These are phyloP conservation scores for Dolomedes plantarius DNA, from an alignment of 2,888 invertebrate species.

Conservation along the genomic window DNA sequence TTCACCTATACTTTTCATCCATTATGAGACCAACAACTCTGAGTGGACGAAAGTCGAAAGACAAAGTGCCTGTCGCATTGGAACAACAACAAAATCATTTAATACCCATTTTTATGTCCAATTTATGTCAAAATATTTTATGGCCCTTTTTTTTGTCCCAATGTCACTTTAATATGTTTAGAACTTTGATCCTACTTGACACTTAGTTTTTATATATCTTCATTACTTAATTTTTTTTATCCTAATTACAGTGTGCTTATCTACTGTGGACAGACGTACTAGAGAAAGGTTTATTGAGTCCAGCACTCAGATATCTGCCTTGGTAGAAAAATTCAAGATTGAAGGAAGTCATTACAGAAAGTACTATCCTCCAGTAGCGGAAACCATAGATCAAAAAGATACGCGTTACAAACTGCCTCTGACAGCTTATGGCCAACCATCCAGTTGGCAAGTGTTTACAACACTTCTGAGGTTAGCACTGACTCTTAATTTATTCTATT, in stretches of 20 bases:
- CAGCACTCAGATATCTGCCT: constrained; percentile 91
- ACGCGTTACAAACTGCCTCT: constrained; percentile 83
- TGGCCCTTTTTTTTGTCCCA: too few species aligned
- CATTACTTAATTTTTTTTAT: too few species aligned
- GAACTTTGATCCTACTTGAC: too few species aligned
- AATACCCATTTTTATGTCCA: too few species aligned
- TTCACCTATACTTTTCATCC: too few species aligned
- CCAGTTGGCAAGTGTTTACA: constrained; percentile 83
- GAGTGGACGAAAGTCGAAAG: too few species aligned
- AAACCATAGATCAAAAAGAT: constrained; percentile 63
- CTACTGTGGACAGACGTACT: constrained; percentile 87
- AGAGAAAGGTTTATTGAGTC: constrained; percentile 94
- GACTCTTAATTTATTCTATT: background rate
- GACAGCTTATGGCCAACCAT: constrained; percentile 85
- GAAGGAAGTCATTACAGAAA: constrained; percentile 88
- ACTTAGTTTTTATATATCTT: too few species aligned
- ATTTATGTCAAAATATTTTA: too few species aligned
- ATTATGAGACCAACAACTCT: too few species aligned
- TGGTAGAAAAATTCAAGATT: constrained; percentile 92
- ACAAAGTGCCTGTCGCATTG: too few species aligned
- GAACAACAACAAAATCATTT: too few species aligned
- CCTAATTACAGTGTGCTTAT: constrained; percentile 82
- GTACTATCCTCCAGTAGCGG: constrained; percentile 77
- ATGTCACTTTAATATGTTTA: too few species aligned
- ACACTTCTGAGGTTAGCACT: constrained; percentile 79